A percentile compares a stretch with the other conserved stretches of the same genome.
Conservation (phyloP, 2,113 vertebrate species). For the Misgurnus anguillicaudatus region DNA sequence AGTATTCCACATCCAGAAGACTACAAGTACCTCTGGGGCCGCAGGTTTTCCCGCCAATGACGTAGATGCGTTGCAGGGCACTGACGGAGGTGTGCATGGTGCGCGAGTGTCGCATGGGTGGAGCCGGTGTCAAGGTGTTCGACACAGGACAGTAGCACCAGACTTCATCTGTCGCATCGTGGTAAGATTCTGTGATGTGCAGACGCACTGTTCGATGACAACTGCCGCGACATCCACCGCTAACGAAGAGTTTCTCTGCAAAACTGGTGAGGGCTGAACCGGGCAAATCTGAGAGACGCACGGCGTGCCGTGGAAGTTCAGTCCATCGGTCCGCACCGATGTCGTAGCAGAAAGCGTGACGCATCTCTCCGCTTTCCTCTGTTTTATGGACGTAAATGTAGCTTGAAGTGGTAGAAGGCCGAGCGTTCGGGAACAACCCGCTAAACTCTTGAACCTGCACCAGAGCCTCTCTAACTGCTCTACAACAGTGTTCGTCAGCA, state of each 20-base stretch:
- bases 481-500: conserved; percentile 72
- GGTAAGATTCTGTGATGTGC: conserved; percentile 86
- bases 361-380: conserved; percentile 82
- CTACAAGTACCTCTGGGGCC: conserved; percentile 79
- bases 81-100: conserved; percentile 92
- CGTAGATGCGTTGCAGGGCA: conserved; percentile 84
- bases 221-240: conserved; percentile 88
- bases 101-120: conserved; percentile 86
- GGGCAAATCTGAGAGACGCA: conserved; percentile 79
- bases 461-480: conserved; percentile 76
- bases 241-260: conserved; percentile 94
- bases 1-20: conserved; percentile 91
- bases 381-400: conserved; percentile 98
- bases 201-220: conserved; percentile 87
- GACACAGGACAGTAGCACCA: conserved; percentile 93
- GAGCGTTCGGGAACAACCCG: conserved; percentile 87
- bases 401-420: conserved; percentile 88
- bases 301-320: conserved; percentile 75
- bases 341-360: conserved; percentile 91
- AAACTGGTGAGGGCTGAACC: conserved; percentile 89
- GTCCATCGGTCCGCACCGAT: conserved; percentile 87
- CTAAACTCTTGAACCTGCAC: conserved; percentile 73
- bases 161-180: conserved; percentile 89
- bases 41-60: conserved; percentile 89
- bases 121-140: conserved; percentile 79